Evolutionary conservation across 1,140 invertebrate species (phyloP).

Genomic region (Delia radicum): DNA sequence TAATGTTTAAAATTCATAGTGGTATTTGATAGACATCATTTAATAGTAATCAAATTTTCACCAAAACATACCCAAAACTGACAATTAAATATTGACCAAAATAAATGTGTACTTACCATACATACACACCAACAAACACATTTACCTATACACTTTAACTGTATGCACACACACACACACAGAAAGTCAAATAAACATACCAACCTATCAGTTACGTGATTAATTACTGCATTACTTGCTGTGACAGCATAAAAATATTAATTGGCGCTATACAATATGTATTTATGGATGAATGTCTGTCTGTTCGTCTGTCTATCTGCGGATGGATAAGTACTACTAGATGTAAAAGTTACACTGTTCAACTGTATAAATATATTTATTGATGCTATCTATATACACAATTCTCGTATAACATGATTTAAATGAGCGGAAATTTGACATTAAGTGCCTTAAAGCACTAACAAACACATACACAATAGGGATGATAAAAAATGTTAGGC

Average conservation of each 20-base stretch:
- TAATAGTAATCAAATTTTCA: slow-evolving; percentile 19
- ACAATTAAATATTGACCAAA: not conserved
- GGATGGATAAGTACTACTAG: no score
- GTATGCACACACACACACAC: not conserved
- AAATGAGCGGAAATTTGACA: slow-evolving; percentile 21
- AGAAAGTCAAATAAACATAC: not conserved
- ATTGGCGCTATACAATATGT: slow-evolving; percentile 7
- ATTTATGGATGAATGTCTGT: not conserved
- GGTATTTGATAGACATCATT: slow-evolving; percentile 3
- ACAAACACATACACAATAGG: not conserved
- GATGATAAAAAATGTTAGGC: no score
- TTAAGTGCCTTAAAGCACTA: slow-evolving; percentile 7
- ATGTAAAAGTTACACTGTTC: no score
- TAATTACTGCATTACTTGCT: slow-evolving; percentile 21
- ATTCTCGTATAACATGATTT: slow-evolving; percentile 8
- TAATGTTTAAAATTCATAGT: not conserved
- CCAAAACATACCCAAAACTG: not conserved
- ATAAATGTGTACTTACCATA: not conserved
- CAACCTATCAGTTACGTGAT: slow-evolving; percentile 12
- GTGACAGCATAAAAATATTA: slow-evolving; percentile 21
- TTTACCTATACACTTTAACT: not conserved
- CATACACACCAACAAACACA: not conserved
- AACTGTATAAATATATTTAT: no score
- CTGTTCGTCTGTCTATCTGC: not conserved
- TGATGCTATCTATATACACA: not conserved